phyloP scores from a whole-genome alignment of 2,113 vertebrate species.

The Petrocephalus zakoni region DNA sequence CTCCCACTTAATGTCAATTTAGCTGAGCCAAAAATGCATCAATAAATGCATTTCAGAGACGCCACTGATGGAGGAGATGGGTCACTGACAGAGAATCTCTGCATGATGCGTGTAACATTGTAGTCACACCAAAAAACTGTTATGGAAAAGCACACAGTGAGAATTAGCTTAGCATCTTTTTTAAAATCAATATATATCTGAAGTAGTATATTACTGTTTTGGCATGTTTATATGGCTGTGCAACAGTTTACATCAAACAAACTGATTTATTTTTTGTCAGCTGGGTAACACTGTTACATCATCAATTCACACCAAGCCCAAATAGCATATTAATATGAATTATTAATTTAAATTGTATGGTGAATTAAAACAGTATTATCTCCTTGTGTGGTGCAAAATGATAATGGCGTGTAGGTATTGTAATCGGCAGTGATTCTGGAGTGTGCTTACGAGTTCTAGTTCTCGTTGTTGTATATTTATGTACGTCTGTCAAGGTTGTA shows the following conservation, averaged over 20 bases:
- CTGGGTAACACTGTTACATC: neutral
- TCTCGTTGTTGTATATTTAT: neutral
- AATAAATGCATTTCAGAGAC: neutral
- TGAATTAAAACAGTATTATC: neutral
- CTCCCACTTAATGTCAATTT: constrained; percentile 10
- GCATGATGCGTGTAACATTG: neutral
- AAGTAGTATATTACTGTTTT: neutral
- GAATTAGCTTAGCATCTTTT: neutral
- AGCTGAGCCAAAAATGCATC: neutral
- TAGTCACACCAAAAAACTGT: neutral
- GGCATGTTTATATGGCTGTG: neutral
- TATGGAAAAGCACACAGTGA: neutral
- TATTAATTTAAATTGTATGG: neutral
- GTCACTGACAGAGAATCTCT: neutral
- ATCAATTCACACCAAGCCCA: neutral
- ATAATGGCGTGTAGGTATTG: neutral
- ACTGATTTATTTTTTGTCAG: neutral
- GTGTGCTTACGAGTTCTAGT: neutral
- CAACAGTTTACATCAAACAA: neutral
- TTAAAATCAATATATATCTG: neutral
- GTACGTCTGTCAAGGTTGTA: neutral
- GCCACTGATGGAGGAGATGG: neutral
- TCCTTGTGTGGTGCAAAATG: neutral
- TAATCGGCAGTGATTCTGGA: neutral
- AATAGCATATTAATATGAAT: neutral